phyloP scores from a whole-genome alignment of 2,888 invertebrate species.

The Abrostola triplasia region DNA sequence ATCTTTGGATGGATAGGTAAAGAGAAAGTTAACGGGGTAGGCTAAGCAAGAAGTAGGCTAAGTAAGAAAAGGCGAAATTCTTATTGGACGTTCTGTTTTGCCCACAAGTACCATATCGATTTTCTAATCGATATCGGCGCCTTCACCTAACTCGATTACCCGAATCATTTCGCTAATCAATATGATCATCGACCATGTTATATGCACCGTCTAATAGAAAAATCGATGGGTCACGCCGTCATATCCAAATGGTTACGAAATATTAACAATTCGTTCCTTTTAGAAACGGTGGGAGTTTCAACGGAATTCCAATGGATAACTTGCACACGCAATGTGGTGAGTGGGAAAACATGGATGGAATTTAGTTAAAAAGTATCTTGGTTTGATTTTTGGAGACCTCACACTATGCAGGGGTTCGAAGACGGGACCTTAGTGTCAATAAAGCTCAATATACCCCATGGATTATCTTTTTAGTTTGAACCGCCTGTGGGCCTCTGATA shows the following conservation, averaged over 20 bases:
- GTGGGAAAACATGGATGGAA: constrained; percentile 21
- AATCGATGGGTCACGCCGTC: constrained; percentile 74
- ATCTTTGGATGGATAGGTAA: too few species aligned
- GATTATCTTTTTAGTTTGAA: too few species aligned
- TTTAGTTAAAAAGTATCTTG: constrained; percentile 17
- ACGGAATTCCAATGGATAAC: constrained; percentile 46
- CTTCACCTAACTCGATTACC: constrained; percentile 18
- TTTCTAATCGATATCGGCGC: neutral
- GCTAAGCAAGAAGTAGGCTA: too few species aligned
- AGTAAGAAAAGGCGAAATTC: too few species aligned
- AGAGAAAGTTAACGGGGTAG: too few species aligned
- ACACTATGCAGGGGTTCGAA: constrained; percentile 11
- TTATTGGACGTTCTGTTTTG: too few species aligned
- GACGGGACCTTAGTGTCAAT: too few species aligned
- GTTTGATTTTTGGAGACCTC: constrained; percentile 6
- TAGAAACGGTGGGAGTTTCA: constrained; percentile 68
- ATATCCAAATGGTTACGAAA: constrained; percentile 41
- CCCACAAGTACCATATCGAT: too few species aligned
- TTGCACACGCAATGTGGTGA: constrained; percentile 57
- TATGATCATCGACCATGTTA: constrained; percentile 11
- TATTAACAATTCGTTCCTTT: constrained; percentile 84
- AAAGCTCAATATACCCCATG: neutral
- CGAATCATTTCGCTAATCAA: constrained; percentile 53
- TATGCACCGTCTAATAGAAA: constrained; percentile 34
- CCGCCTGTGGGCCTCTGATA: too few species aligned